phyloP scores from a whole-genome alignment of 1,140 invertebrate genomes.

The Diorhabda carinulata region DNA sequence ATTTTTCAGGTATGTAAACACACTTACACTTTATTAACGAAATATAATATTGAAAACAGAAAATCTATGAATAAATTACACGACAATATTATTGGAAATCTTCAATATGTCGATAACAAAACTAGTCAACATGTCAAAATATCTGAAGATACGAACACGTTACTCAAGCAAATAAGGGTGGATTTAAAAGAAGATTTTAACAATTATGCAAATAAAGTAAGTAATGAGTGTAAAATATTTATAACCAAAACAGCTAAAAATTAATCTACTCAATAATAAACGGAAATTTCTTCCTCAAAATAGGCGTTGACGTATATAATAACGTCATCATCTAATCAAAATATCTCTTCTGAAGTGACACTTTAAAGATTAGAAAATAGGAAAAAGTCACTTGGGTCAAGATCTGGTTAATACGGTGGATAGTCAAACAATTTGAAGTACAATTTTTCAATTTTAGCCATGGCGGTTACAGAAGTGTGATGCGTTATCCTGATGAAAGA shows the following conservation, averaged over 20 bases:
- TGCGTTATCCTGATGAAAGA: too few relatives aligned
- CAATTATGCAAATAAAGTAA: constrained; percentile 34
- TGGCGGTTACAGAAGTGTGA: too few relatives aligned
- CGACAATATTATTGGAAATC: constrained; percentile 14
- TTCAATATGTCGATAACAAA: constrained; percentile 21
- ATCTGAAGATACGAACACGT: constrained; percentile 12
- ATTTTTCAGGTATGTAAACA: constrained; percentile 18
- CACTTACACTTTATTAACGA: constrained; percentile 4
- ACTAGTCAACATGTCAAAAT: constrained; percentile 13
- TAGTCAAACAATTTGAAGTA: too few relatives aligned
- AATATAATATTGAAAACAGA: constrained; percentile 7
- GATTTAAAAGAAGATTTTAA: constrained; percentile 34
- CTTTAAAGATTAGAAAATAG: too few relatives aligned
- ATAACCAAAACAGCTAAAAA: too few relatives aligned
- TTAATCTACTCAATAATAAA: background rate
- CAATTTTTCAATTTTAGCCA: too few relatives aligned
- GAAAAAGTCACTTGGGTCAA: too few relatives aligned
- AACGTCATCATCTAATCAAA: too few relatives aligned
- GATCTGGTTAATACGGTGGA: too few relatives aligned
- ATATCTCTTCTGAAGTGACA: too few relatives aligned
- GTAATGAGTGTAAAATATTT: background rate
- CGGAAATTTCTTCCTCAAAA: background rate
- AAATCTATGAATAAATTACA: constrained; percentile 17
- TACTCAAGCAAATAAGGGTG: constrained; percentile 23
- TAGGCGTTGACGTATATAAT: too few relatives aligned